Evolutionary conservation across 2,113 vertebrate species (phyloP).

Genomic region (Phaetusa simplex): DNA sequence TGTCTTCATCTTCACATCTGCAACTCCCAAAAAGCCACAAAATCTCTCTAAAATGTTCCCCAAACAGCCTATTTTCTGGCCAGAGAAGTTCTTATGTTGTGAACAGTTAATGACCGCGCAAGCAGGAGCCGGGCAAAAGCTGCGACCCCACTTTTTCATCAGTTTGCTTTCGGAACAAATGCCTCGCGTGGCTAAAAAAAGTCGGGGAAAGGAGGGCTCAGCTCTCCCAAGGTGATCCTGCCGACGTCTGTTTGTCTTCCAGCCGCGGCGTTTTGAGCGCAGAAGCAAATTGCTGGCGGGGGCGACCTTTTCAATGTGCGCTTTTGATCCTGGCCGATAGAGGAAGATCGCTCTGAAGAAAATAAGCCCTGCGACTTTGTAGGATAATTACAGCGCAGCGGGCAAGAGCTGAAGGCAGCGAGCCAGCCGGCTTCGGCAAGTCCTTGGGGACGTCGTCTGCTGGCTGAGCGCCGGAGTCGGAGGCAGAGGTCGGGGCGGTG

Average conservation of each 20-base stretch:
- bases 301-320: not conserved
- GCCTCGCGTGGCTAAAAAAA: rapidly evolving
- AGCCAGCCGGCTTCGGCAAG: not conserved
- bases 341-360: not conserved
- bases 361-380: not conserved
- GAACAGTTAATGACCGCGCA: rapidly evolving
- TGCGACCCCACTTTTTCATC: rapidly evolving
- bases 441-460: not conserved
- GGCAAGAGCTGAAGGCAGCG: not conserved
- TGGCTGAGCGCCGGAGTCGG: not conserved
- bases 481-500: not conserved
- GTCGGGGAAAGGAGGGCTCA: not conserved
- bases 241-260: not conserved
- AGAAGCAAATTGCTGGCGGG: not conserved
- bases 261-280: rapidly evolving
- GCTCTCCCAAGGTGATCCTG: not conserved
- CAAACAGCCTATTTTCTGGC: not conserved
- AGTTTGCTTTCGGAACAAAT: not conserved
- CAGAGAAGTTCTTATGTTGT: not conserved
- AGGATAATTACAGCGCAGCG: not conserved
- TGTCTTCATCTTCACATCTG: not conserved
- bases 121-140: not conserved
- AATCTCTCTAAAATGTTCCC: not conserved
- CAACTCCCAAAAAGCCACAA: not conserved
- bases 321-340: not conserved